Base-by-base conservation (phyloP, 2,797 vertebrate genomes). In the Orientallactaga sibirica region DNA sequence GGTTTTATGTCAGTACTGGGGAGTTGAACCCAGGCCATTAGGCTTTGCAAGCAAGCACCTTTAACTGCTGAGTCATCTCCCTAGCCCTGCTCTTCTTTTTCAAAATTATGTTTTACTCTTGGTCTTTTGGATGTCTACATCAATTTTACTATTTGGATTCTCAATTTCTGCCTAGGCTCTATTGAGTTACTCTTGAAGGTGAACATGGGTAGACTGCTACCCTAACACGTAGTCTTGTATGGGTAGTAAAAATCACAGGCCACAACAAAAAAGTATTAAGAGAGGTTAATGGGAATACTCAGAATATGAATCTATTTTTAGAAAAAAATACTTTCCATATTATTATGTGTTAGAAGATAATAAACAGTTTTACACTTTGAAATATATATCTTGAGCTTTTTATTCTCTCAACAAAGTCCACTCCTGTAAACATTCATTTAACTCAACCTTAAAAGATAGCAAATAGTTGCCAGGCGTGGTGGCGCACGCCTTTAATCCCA, bases 241-340 rank as follows among this genome's bases (percentile, higher is more conserved):
- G 76, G 82, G 12, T 79, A 25, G 7, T 86, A 37, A 41, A 79
- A 93, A 86, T 20, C 58, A 80, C 93, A 90, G 25, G 1, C 92
- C 58, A 52, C 92, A 61, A 83, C 15, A 87, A 20, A 24, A 61
- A 84, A 85, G 11, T 88, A 55, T 68, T 84, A 22, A 33, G 29
- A 77, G 15, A 90, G 29, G 70, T 90, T 76, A 84, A 0, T 74
- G 22, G 64, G 61, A 92, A 95, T 82, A 86, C 0, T 52, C 8
- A 24, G 81, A 67, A 80, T 41, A 9, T 64, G 2, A 84, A 58
- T 4, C 1, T 48, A 61, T 37, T 74, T 88, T 85, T 82, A 5
- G 12, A 75, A 86, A 92, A 79, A 87, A 62, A 22, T 90, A 37
- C 33, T 37, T 37, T 37, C 33, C 33, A 37, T 90, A 90, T 67